These are phyloP conservation scores for Perognathus longimembris DNA, from an alignment of 2,113 vertebrate genomes.

Conservation along the genomic window DNA sequence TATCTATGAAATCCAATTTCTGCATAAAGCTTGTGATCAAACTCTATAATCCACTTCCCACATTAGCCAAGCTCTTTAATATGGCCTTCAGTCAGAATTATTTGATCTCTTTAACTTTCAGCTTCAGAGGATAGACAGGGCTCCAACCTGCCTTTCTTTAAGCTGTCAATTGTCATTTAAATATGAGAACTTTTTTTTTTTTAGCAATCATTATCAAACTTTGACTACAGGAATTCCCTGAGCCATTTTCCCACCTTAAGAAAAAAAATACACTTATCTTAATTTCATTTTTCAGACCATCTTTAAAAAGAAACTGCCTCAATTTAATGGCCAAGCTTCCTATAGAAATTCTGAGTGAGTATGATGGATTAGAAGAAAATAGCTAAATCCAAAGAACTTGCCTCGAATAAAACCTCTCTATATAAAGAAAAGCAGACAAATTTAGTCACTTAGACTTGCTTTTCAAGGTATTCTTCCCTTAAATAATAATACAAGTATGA, in stretches of 20 bases:
- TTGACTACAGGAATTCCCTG: constrained; percentile 49
- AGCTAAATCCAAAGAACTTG: background rate
- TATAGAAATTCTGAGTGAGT: background rate
- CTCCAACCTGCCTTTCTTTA: constrained; percentile 55
- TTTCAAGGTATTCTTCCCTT: background rate
- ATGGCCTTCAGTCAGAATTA: constrained; percentile 57
- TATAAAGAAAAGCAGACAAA: background rate
- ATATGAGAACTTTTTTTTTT: constrained; percentile 49
- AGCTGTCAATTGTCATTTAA: constrained; percentile 62
- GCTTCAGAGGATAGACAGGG: constrained; percentile 37
- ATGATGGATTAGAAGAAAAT: background rate
- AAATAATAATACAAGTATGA: background rate
- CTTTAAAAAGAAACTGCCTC: constrained; percentile 22
- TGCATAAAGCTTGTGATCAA: constrained; percentile 49
- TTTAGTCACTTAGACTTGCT: background rate
- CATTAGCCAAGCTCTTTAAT: background rate
- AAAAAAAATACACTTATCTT: background rate
- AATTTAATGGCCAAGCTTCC: background rate
- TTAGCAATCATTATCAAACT: constrained; percentile 58
- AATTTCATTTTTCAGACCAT: constrained; percentile 5
- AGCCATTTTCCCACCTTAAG: background rate
- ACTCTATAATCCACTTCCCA: constrained; percentile 41
- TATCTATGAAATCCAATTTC: constrained; percentile 61
- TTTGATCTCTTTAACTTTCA: constrained; percentile 63
- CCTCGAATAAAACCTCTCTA: background rate